These are phyloP conservation scores for Nematolebias whitei DNA, from an alignment of 2,113 vertebrate species.

Conservation along the genomic window DNA sequence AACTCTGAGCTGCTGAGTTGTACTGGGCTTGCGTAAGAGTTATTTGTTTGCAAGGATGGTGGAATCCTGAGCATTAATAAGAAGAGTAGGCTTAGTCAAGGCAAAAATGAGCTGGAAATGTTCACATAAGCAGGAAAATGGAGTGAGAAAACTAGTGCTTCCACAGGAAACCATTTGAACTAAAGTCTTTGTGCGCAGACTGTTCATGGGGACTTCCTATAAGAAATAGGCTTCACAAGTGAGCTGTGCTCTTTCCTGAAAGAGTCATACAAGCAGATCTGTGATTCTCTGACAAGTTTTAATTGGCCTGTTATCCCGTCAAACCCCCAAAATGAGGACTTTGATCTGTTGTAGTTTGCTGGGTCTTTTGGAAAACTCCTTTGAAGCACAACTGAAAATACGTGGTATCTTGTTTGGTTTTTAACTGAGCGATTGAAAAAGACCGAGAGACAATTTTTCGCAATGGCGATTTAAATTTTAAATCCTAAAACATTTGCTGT, in stretches of 20 bases:
- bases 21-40: not conserved
- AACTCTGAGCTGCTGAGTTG: not conserved
- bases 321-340: not conserved
- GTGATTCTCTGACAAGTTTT: constrained; percentile 11
- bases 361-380: constrained; percentile 13
- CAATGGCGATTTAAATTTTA: too few species aligned
- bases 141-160: constrained; percentile 43
- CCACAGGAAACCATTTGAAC: constrained; percentile 71
- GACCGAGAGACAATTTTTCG: too few species aligned
- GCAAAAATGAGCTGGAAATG: constrained; percentile 60
- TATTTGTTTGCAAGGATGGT: constrained; percentile 32
- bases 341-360: not conserved
- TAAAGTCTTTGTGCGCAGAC: constrained; percentile 45
- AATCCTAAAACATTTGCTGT: constrained; percentile 27
- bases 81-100: constrained; percentile 48
- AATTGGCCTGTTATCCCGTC: not conserved
- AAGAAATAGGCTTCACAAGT: constrained; percentile 31
- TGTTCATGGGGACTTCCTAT: constrained; percentile 71
- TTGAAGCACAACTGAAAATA: not conserved
- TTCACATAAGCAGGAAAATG: constrained; percentile 68
- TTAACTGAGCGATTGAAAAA: too few species aligned
- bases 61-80: constrained; percentile 34
- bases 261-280: constrained; percentile 14
- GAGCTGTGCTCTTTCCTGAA: constrained; percentile 1
- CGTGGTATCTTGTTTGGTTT: too few species aligned